phyloP scores from a whole-genome alignment of 2,797 vertebrate species.

The Gadopsis bispinosus region DNA sequence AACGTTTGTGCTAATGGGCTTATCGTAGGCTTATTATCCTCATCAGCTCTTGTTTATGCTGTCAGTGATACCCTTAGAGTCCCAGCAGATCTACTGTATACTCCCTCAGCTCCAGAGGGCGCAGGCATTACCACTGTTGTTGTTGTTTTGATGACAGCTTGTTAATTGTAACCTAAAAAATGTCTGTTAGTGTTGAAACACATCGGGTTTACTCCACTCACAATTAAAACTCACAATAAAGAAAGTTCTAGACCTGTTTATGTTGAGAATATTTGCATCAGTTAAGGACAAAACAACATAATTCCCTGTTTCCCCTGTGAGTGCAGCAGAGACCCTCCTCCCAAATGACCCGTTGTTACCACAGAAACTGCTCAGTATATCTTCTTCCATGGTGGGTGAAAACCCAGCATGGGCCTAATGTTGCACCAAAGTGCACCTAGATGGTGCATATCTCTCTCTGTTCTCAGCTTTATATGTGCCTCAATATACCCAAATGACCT shows the following conservation, averaged over 20 bases:
- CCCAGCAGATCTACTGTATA: constrained; percentile 42
- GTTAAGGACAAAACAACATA: constrained; percentile 58
- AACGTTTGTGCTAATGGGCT: constrained; percentile 35
- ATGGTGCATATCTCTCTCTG: constrained; percentile 18
- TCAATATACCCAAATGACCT: constrained; percentile 42
- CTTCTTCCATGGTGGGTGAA: constrained; percentile 26
- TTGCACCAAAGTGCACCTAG: constrained; percentile 27
- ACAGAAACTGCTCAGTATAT: constrained; percentile 24
- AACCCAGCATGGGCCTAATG: constrained; percentile 56
- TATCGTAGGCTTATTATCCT: constrained; percentile 46
- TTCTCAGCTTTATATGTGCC: constrained; percentile 33
- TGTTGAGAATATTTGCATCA: constrained; percentile 58
- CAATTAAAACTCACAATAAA: constrained; percentile 17
- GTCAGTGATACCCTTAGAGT: constrained; percentile 52
- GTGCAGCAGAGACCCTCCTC: constrained; percentile 45
- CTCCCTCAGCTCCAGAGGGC: constrained; percentile 35
- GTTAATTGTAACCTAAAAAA: constrained; percentile 45
- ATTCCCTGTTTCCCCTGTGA: constrained; percentile 32
- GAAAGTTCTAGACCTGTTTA: constrained; percentile 9
- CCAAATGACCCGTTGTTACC: constrained; percentile 51
- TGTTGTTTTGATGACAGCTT: constrained; percentile 47
- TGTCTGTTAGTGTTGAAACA: constrained; percentile 22
- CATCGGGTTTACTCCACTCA: neutral
- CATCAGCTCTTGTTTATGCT: constrained; percentile 43
- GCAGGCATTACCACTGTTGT: constrained; percentile 18